A percentile compares a stretch with the other conserved stretches of the same genome.
These are phyloP conservation scores for Agrotis clavis DNA, from an alignment of 2,888 invertebrate genomes.

Conservation along the genomic window DNA sequence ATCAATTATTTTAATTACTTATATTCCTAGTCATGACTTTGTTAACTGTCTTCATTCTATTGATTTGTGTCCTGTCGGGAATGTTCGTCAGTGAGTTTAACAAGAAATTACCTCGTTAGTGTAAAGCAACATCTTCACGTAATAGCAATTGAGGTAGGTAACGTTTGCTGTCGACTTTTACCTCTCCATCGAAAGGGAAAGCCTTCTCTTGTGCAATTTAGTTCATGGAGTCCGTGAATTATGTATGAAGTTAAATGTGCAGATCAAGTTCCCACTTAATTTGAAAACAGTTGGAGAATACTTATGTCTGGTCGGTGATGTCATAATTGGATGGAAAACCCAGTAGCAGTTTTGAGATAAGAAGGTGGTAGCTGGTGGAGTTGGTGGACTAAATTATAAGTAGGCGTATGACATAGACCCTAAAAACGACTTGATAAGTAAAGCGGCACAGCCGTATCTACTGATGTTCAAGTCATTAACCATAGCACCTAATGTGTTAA, in stretches of 20 bases:
- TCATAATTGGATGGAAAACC: constrained; percentile 27
- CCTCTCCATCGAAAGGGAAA: constrained; percentile 34
- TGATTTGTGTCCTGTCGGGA: too few species aligned
- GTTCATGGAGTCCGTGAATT: constrained; percentile 20
- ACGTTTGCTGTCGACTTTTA: background rate
- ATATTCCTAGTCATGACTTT: too few species aligned
- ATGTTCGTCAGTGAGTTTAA: background rate
- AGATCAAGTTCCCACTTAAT: background rate
- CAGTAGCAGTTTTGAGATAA: background rate
- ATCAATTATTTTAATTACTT: too few species aligned
- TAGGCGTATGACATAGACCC: background rate
- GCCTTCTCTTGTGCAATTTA: constrained; percentile 13
- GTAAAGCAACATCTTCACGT: background rate
- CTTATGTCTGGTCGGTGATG: constrained; percentile 18
- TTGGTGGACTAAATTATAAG: constrained; percentile 6
- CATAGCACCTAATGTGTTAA: constrained; percentile 25
- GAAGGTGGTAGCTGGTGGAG: background rate
- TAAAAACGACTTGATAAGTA: constrained; percentile 33
- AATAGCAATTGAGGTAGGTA: background rate
- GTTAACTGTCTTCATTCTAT: too few species aligned
- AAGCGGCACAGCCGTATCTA: background rate
- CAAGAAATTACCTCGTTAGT: background rate
- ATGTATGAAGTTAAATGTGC: constrained; percentile 34
- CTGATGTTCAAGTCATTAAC: constrained; percentile 24
- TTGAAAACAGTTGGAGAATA: constrained; percentile 29